These are phyloP conservation scores for Eulithis prunata DNA, from an alignment of 2,888 invertebrate genomes.

Conservation along the genomic window DNA sequence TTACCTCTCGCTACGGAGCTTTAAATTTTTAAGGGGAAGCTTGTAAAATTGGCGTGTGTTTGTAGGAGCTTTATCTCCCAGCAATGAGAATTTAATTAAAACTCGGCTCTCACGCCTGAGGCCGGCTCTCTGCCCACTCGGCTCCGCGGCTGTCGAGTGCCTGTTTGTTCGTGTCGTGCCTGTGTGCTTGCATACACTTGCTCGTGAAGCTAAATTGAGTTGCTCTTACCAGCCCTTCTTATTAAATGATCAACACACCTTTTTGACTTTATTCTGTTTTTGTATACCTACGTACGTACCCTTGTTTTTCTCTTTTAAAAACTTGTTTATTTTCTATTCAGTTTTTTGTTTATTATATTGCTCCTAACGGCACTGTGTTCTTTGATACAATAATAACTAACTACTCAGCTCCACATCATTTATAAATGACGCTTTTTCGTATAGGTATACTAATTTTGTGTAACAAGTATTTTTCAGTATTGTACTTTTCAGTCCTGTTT, in stretches of 20 bases:
- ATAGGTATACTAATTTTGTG: too few species aligned
- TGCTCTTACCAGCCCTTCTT: slow-evolving; percentile 46
- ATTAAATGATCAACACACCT: slow-evolving; percentile 63
- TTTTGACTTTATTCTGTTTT: slow-evolving; percentile 38
- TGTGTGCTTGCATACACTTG: slow-evolving; percentile 28
- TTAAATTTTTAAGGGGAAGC: slow-evolving; percentile 55
- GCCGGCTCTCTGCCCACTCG: slow-evolving; percentile 43
- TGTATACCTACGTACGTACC: neutral
- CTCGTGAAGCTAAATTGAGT: slow-evolving; percentile 23
- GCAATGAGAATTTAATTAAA: slow-evolving; percentile 72
- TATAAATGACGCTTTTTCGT: too few species aligned
- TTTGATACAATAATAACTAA: too few species aligned
- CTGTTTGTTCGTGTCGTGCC: slow-evolving; percentile 29
- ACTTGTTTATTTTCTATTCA: neutral
- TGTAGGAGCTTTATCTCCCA: slow-evolving; percentile 35
- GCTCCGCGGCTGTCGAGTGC: slow-evolving; percentile 17
- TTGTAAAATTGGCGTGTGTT: slow-evolving; percentile 47
- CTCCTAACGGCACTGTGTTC: too few species aligned
- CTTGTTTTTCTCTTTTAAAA: slow-evolving; percentile 11
- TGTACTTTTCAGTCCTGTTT: slow-evolving; percentile 1
- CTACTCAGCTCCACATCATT: too few species aligned
- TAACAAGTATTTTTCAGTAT: too few species aligned
- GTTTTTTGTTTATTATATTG: too few species aligned
- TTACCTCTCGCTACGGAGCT: slow-evolving; percentile 43
- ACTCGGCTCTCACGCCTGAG: slow-evolving; percentile 54